Evolutionary conservation across 2,888 invertebrate genomes (phyloP), one percentile per base, ranked within the genome.

Genomic region (Pemphredon lugubris): DNA sequence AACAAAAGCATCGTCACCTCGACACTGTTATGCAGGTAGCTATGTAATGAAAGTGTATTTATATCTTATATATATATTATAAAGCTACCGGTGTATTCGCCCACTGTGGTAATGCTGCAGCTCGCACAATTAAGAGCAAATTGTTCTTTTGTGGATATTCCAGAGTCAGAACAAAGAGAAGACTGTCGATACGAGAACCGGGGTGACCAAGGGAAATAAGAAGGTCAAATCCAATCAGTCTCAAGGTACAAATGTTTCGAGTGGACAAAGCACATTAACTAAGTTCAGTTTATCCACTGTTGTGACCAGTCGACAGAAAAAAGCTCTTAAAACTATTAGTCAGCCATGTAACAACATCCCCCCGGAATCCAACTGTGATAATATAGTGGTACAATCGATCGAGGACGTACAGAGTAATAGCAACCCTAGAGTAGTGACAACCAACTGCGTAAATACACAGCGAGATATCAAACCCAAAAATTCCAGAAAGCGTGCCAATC

Each of bases 1-100:
- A 95, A 90, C 92, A 93, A 82, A 93, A 93, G 84, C 90, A 92
- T 78, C 84, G 84, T 73, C 79, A 86, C 57, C 63, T 79, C 18
- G 85, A 87, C 32, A 73, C 75, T 60, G 74, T 79, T 70, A 48
- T 74, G 42, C 86, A 84, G 82, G 86, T 87, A 76, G 21, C n/a
- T 30, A 14, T 6, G 4, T 3, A 32, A 16, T 50, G 2, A 50
- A 50, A 48, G 11, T 14, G 11, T 60, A 7, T 54, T 32, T 16
- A 53, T 11, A n/a, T 45, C 9, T 23, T 1, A 13, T 7, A 53
- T 5, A 39, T 21, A 23, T 14, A 42, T 14, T 34, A n/a, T n/a
- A n/a, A n/a, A n/a, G n/a, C n/a, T n/a, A n/a, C n/a, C n/a, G n/a
- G n/a, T n/a, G n/a, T n/a, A n/a, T n/a, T n/a, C n/a, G n/a, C n/a